These are phyloP conservation scores for Oncorhynchus tshawytscha DNA, from an alignment of 2,113 vertebrate species.

Conservation along the genomic window DNA sequence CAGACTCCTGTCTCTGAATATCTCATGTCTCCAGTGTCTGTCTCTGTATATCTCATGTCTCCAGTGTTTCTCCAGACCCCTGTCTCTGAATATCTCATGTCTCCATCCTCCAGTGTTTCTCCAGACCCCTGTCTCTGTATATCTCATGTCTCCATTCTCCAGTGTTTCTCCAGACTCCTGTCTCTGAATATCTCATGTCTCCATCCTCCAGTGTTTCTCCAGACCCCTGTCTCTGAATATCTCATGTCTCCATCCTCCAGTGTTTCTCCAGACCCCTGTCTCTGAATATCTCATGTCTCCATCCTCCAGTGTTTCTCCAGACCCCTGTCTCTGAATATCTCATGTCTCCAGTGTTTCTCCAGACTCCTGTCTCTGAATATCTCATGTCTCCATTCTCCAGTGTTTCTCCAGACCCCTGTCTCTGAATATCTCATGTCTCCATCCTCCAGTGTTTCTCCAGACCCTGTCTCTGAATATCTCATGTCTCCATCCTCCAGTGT, in stretches of 20 bases:
- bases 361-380: no score
- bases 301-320: conserved; percentile 44
- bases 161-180: conserved; percentile 35
- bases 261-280: conserved; percentile 28
- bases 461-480: not conserved
- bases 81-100: no score
- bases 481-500: no score
- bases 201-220: conserved; percentile 42
- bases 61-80: conserved; percentile 35
- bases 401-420: conserved; percentile 30
- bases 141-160: not conserved
- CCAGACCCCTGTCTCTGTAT: conserved; percentile 7
- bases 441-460: conserved; percentile 37
- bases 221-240: not conserved
- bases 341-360: no score
- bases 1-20: conserved; percentile 3
- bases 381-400: conserved; percentile 4
- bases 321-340: conserved; percentile 41
- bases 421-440: no score
- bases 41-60: no score
- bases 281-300: not conserved
- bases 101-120: conserved; percentile 32
- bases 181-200: no score
- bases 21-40: conserved; percentile 9
- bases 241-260: conserved; percentile 5